Conservation (phyloP, 2,888 invertebrate species). For the Cantharis lateralis region DNA sequence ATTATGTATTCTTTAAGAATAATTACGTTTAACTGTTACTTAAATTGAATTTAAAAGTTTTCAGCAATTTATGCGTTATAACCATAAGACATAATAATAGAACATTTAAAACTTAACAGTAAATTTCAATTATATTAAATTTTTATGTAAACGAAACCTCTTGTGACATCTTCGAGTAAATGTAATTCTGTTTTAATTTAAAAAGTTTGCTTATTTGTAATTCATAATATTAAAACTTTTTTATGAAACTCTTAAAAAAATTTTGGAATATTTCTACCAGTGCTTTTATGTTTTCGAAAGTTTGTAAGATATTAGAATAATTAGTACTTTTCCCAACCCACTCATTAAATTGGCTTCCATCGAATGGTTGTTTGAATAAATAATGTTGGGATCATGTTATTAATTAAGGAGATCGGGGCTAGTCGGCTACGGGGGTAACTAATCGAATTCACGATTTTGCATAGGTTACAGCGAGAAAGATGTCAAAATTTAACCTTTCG, state of each 20-base stretch:
- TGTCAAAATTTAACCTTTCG: neutral
- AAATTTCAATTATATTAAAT: neutral
- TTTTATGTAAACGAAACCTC: neutral
- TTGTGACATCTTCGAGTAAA: neutral
- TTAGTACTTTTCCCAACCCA: neutral
- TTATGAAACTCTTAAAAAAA: neutral
- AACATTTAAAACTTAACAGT: neutral
- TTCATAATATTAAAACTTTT: neutral
- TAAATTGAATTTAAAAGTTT: neutral
- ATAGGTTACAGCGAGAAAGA: too few relatives aligned
- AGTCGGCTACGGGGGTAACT: neutral
- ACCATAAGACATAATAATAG: neutral
- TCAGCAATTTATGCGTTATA: neutral
- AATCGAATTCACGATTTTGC: too few relatives aligned
- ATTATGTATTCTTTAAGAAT: neutral
- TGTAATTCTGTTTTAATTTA: neutral
- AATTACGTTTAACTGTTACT: neutral
- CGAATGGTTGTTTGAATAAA: neutral
- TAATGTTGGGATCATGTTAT: neutral
- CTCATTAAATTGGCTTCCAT: neutral
- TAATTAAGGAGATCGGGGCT: neutral
- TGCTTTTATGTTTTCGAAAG: neutral
- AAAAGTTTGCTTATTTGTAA: neutral
- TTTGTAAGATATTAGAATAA: neutral
- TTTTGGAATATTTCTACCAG: neutral